These are phyloP conservation scores for Pherbina coryleti DNA, from an alignment of 2,888 invertebrate species.

Conservation along the genomic window DNA sequence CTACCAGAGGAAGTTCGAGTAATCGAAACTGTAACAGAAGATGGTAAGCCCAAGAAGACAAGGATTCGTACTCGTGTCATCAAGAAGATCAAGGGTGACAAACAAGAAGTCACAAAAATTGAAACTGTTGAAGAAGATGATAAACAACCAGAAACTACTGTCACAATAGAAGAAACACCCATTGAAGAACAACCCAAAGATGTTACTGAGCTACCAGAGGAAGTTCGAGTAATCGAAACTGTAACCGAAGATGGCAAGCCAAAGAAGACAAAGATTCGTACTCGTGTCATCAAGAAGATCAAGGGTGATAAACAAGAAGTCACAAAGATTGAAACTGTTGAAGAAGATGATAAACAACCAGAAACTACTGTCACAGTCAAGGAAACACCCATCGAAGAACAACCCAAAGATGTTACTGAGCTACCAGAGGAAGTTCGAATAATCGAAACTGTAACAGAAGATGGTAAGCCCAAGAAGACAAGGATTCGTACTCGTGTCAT, in stretches of 20 bases:
- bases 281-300: constrained; percentile 43
- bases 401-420: constrained; percentile 42
- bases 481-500: constrained; percentile 49
- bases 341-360: constrained; percentile 44
- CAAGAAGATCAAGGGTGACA: constrained; percentile 43
- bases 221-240: constrained; percentile 41
- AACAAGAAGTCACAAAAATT: constrained; percentile 45
- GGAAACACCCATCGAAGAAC: constrained; percentile 43
- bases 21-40: constrained; percentile 39
- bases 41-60: constrained; percentile 41
- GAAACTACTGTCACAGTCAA: constrained; percentile 46
- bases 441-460: constrained; percentile 43
- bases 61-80: constrained; percentile 41
- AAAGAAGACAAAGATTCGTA: constrained; percentile 40
- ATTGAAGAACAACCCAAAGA: constrained; percentile 40
- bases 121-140: constrained; percentile 45
- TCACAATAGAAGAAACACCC: constrained; percentile 44
- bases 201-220: constrained; percentile 40
- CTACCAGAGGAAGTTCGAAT: constrained; percentile 47
- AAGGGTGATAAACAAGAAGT: constrained; percentile 45
- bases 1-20: constrained; percentile 43
- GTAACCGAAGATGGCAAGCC: constrained; percentile 44
- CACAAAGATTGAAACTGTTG: constrained; percentile 44
- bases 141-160: constrained; percentile 41
- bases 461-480: constrained; percentile 45